Evolutionary conservation across 2,888 invertebrate genomes (phyloP).

Genomic region (Leucoma salicis): DNA sequence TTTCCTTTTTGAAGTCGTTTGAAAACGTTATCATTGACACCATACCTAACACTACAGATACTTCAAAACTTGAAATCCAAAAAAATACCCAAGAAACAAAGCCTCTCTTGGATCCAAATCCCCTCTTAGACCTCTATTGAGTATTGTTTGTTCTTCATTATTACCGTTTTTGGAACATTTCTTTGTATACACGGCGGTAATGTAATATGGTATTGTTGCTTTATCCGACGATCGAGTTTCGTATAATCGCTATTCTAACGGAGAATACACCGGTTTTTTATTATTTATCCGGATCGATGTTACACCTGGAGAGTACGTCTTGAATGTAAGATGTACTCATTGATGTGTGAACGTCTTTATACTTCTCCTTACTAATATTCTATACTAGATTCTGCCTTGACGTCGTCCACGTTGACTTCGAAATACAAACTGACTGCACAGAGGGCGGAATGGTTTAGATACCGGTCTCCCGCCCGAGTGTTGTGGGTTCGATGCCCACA

Average conservation of each 20-base stretch:
- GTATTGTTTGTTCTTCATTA: constrained; percentile 60
- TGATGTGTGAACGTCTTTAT: too few species aligned
- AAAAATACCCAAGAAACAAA: constrained; percentile 69
- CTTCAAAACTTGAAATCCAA: constrained; percentile 60
- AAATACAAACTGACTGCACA: too few species aligned
- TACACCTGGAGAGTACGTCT: constrained; percentile 19
- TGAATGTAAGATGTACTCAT: background rate
- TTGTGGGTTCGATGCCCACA: too few species aligned
- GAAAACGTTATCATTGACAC: constrained; percentile 26
- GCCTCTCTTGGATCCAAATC: constrained; percentile 67
- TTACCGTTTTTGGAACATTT: constrained; percentile 51
- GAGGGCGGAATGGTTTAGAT: too few species aligned
- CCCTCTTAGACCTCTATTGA: constrained; percentile 71
- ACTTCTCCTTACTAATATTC: too few species aligned
- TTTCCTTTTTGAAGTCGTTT: too few species aligned
- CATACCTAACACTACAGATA: constrained; percentile 49
- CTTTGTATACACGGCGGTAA: constrained; percentile 52
- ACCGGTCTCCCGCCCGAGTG: too few species aligned
- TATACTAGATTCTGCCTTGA: too few species aligned
- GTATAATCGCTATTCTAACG: constrained; percentile 44
- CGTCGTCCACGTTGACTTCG: too few species aligned
- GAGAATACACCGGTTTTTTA: constrained; percentile 27
- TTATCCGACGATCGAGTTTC: constrained; percentile 57
- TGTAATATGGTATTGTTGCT: constrained; percentile 69
- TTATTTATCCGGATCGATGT: constrained; percentile 23